phyloP scores from a whole-genome alignment of 2,888 invertebrate species.

The Meteorus cinctellus region DNA sequence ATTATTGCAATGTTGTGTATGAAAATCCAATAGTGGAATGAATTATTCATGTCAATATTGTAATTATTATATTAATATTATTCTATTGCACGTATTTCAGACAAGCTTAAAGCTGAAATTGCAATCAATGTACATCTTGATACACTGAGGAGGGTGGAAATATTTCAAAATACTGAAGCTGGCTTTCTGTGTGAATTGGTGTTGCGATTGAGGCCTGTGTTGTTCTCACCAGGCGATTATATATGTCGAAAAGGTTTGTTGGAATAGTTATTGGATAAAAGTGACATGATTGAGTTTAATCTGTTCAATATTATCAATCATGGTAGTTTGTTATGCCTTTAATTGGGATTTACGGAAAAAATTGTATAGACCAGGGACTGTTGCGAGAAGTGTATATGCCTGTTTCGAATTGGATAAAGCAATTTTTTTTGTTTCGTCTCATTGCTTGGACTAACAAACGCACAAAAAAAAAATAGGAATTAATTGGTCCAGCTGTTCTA shows the following conservation, averaged over 20 bases:
- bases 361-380: no score
- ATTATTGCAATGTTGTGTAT: background rate
- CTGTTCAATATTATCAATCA: no score
- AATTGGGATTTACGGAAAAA: no score
- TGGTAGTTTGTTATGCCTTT: no score
- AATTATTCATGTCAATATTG: background rate
- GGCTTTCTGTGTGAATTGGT: conserved; percentile 99
- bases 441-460: background rate
- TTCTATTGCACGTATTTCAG: conserved; percentile 70
- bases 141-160: conserved; percentile 97
- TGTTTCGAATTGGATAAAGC: background rate
- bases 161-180: conserved; percentile 99
- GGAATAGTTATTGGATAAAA: background rate
- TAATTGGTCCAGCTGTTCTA: no score
- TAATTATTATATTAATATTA: background rate
- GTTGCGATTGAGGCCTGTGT: conserved; percentile 92
- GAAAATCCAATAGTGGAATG: background rate
- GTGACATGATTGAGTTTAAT: background rate
- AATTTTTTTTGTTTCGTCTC: background rate
- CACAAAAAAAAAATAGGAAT: no score
- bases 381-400: no score
- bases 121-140: conserved; percentile 99
- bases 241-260: conserved; percentile 97
- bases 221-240: conserved; percentile 98
- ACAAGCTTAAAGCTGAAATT: conserved; percentile 98